These are phyloP conservation scores for Oopsacas minuta DNA, from an alignment of 37 sponge, comb jelly and placozoan species.

Conservation along the genomic window DNA sequence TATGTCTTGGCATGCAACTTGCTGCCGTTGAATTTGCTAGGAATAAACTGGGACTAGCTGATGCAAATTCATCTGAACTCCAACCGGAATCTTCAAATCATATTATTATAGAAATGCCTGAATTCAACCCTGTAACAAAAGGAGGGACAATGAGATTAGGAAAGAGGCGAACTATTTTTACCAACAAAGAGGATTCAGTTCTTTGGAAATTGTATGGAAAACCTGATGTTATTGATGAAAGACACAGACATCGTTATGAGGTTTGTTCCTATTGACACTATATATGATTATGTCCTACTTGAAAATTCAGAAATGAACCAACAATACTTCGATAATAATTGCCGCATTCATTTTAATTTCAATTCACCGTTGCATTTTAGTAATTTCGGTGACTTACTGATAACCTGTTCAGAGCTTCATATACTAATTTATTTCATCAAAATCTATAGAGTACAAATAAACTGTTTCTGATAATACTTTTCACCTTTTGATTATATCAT, in stretches of 20 bases:
- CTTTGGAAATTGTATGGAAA: constrained; percentile 61
- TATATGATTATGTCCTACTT: no score
- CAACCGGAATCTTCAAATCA: constrained; percentile 45
- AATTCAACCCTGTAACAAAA: constrained; percentile 79
- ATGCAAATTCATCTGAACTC: constrained; percentile 75
- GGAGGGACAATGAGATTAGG: constrained; percentile 96
- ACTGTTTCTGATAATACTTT: no score
- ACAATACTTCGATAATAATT: no score
- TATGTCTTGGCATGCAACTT: constrained; percentile 89
- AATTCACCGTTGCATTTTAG: no score
- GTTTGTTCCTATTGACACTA: constrained; percentile 12
- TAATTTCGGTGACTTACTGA: no score
- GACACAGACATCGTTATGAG: constrained; percentile 90
- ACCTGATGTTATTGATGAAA: constrained; percentile 49
- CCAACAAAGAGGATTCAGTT: constrained; percentile 30
- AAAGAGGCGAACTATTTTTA: constrained; percentile 66
- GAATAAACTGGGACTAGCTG: constrained; percentile 62
- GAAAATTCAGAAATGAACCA: no score
- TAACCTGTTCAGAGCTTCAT: no score
- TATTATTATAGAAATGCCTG: constrained; percentile 93
- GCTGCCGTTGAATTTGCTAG: constrained; percentile 92
- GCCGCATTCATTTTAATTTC: no score
- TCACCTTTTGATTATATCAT: no score
- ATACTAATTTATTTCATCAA: no score
- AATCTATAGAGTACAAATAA: no score